Evolutionary conservation across 1,140 invertebrate species (phyloP).

Genomic region (Meloidogyne exigua): DNA sequence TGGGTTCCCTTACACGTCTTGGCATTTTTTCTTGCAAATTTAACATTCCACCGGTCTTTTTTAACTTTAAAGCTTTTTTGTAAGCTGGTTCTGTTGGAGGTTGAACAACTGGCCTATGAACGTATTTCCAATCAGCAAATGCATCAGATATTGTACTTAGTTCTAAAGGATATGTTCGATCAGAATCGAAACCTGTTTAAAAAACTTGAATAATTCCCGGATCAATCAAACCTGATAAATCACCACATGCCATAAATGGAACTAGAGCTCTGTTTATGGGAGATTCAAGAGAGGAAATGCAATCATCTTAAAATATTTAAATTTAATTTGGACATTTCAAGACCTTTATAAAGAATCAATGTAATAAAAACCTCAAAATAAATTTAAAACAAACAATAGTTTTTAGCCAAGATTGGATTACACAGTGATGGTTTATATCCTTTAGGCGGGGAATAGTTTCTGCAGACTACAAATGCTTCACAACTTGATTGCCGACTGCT

Average conservation of each 20-base stretch:
- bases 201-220: not conserved
- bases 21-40: not conserved
- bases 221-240: slow-evolving; percentile 40
- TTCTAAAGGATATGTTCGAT: slow-evolving; percentile 23
- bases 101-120: slow-evolving; percentile 26
- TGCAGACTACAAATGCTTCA: slow-evolving; percentile 37
- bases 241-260: slow-evolving; percentile 42
- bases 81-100: slow-evolving; percentile 39
- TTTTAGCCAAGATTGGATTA: slow-evolving; percentile 30
- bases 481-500: slow-evolving; percentile 45
- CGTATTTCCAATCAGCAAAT: slow-evolving; percentile 36
- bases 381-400: slow-evolving; percentile 26
- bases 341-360: too few relatives aligned
- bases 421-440: slow-evolving; percentile 31
- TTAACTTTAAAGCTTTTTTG: slow-evolving; percentile 30
- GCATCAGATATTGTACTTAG: slow-evolving; percentile 21
- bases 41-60: slow-evolving; percentile 15
- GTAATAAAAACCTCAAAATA: not conserved
- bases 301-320: slow-evolving; percentile 6
- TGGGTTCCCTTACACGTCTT: not conserved
- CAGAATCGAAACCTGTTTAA: slow-evolving; percentile 13
- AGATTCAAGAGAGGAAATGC: not conserved
- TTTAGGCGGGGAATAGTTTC: slow-evolving; percentile 32
- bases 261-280: slow-evolving; percentile 27
- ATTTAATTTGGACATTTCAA: too few relatives aligned